A percentile compares a stretch with the other conserved stretches of the same genome.
phyloP scores from a whole-genome alignment of 2,797 vertebrate species.

The Propithecus deckenii region DNA sequence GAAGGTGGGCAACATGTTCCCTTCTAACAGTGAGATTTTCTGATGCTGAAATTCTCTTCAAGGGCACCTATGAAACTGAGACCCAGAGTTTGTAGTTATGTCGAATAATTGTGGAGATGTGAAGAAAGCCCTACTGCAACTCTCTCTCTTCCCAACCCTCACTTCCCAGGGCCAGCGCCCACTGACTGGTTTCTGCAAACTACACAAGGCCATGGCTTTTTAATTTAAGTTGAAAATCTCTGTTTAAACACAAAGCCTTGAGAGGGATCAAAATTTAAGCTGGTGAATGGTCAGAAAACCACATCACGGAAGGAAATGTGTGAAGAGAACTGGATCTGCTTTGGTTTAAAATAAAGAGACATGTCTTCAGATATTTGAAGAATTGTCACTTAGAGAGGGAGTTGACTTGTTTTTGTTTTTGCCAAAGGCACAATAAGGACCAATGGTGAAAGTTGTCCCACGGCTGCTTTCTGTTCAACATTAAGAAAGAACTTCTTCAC shows the following conservation, averaged over 20 bases:
- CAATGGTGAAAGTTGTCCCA: background rate
- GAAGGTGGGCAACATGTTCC: background rate
- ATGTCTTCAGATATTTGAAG: slow-evolving; percentile 12
- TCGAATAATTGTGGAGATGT: background rate
- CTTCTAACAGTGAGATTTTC: background rate
- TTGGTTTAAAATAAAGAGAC: background rate
- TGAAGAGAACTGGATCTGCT: background rate
- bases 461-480: background rate
- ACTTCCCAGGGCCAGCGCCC: background rate
- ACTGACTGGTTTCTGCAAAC: background rate
- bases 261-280: background rate
- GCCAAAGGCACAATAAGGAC: background rate
- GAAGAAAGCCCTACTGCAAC: background rate
- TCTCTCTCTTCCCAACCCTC: too few species aligned
- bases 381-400: background rate
- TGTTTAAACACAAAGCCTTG: background rate
- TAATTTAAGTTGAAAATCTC: background rate
- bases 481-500: background rate
- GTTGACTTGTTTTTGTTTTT: background rate
- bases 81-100: background rate
- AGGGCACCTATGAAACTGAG: background rate
- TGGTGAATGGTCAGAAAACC: background rate
- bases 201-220: background rate
- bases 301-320: background rate
- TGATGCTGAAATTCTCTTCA: background rate